Conservation (phyloP, 2,113 vertebrate species). For the Campylomormyrus tamandua region DNA sequence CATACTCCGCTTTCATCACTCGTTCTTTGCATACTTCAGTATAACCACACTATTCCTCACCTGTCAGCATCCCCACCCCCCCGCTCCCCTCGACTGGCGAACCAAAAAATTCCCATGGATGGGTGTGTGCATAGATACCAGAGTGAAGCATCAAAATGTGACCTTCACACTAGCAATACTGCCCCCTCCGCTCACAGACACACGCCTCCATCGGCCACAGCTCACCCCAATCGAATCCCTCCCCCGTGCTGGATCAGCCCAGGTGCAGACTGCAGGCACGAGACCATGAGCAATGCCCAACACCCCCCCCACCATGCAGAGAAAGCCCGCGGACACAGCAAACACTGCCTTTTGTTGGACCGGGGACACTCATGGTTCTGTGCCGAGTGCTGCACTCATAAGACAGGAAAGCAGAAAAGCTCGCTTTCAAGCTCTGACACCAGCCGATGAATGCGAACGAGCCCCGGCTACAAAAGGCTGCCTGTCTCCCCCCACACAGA, state of each 20-base stretch:
- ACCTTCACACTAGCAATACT: neutral
- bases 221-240: neutral
- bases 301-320: neutral
- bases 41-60: neutral
- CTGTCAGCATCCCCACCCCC: neutral
- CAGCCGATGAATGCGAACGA: neutral
- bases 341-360: slow-evolving; percentile 20
- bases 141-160: neutral
- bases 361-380: slow-evolving; percentile 1
- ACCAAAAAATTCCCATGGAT: slow-evolving; percentile 16
- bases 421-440: neutral
- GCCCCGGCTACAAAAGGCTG: slow-evolving; percentile 3
- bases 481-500: slow-evolving; percentile 4
- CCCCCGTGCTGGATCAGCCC: neutral
- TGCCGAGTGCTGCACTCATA: neutral
- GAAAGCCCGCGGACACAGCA: neutral
- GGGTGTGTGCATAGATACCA: neutral
- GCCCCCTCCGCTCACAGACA: neutral
- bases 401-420: neutral
- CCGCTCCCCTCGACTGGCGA: neutral
- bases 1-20: neutral
- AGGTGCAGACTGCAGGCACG: slow-evolving; percentile 13
- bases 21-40: neutral
- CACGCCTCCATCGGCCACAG: neutral
- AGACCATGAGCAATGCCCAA: slow-evolving; percentile 10